Conservation (phyloP, 2,113 vertebrate genomes). For the Oncorhynchus clarkii region DNA sequence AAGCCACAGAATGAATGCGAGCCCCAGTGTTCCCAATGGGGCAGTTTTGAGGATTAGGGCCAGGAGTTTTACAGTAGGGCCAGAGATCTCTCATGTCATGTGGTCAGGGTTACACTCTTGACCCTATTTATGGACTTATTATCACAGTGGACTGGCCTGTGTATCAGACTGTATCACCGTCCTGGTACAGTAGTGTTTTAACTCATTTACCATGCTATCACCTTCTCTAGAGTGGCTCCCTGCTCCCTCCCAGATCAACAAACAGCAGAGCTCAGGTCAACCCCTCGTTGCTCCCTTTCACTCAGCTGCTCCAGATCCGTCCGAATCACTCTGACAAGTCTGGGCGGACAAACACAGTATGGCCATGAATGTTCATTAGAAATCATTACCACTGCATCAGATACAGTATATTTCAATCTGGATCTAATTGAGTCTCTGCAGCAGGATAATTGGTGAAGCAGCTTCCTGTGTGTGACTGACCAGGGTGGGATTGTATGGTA, state of each 20-base stretch:
- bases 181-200: background rate
- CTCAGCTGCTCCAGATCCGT: conserved; percentile 42
- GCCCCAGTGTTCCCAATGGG: too few species aligned
- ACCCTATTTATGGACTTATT: too few species aligned
- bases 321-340: conserved; percentile 36
- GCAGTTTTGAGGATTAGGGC: too few species aligned
- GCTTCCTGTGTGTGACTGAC: conserved; percentile 5
- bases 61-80: too few species aligned
- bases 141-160: too few species aligned
- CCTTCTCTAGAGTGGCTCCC: background rate
- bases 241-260: background rate
- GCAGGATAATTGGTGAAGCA: conserved; percentile 44
- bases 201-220: background rate
- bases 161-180: too few species aligned
- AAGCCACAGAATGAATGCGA: too few species aligned
- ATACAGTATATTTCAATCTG: conserved; percentile 36
- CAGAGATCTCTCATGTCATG: too few species aligned
- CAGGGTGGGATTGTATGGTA: background rate
- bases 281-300: conserved; percentile 20
- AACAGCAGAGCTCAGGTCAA: background rate
- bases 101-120: too few species aligned
- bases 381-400: conserved; percentile 44
- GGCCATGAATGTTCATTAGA: conserved; percentile 62
- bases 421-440: conserved; percentile 23
- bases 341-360: conserved; percentile 20